Evolutionary conservation across 2,113 vertebrate genomes (phyloP).

Genomic region (Strigops habroptila): DNA sequence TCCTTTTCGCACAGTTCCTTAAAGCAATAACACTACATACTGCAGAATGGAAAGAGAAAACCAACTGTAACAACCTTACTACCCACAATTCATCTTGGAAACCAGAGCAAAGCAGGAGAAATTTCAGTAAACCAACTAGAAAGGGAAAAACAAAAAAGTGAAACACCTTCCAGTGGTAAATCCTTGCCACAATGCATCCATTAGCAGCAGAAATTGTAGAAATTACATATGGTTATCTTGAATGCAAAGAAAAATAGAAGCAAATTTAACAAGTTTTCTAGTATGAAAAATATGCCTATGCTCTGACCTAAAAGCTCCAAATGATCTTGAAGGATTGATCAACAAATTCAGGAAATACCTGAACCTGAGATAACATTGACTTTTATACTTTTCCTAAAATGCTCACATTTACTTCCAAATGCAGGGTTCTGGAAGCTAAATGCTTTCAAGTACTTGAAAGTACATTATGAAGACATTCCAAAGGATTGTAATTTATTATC

Average conservation of each 20-base stretch:
- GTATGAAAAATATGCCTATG: neutral
- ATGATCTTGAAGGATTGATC: neutral
- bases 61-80: neutral
- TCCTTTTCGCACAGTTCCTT: neutral
- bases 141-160: fast-evolving
- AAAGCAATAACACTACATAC: neutral
- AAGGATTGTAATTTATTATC: neutral
- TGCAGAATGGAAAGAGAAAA: neutral
- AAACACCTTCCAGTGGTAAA: neutral
- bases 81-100: neutral
- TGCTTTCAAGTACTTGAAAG: neutral
- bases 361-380: neutral
- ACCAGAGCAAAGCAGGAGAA: neutral
- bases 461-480: neutral
- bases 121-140: neutral
- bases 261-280: neutral
- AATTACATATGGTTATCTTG: neutral
- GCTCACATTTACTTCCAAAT: neutral
- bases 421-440: neutral
- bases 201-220: neutral
- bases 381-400: neutral
- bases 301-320: neutral
- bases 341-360: neutral
- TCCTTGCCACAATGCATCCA: neutral
- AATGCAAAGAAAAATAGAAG: neutral